These are phyloP conservation scores for Cotesia congregata DNA, from an alignment of 2,888 invertebrate genomes.

Conservation along the genomic window DNA sequence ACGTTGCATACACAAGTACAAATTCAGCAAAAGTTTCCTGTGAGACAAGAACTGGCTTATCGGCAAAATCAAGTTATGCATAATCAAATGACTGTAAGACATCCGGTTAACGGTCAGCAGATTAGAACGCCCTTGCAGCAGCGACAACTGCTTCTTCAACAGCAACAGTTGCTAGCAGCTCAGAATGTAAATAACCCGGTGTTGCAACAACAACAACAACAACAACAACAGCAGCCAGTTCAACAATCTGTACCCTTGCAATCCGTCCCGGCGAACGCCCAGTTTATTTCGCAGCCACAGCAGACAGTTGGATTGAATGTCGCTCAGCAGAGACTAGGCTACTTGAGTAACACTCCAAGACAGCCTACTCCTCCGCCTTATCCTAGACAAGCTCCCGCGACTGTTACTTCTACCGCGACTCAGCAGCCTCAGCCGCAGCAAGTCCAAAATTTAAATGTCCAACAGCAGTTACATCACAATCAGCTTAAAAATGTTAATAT, in stretches of 20 bases:
- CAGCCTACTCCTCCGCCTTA: conserved; percentile 70
- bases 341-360: conserved; percentile 60
- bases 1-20: conserved; percentile 64
- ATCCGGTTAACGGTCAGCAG: conserved; percentile 66
- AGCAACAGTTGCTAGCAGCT: conserved; percentile 56
- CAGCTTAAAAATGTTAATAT: conserved; percentile 65
- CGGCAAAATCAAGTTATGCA: conserved; percentile 58
- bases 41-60: conserved; percentile 63
- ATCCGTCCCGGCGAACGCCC: conserved; percentile 44
- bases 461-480: conserved; percentile 68
- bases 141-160: conserved; percentile 52
- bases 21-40: conserved; percentile 66
- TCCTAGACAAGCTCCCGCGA: conserved; percentile 61
- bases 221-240: conserved; percentile 47
- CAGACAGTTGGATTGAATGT: conserved; percentile 55
- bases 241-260: conserved; percentile 51
- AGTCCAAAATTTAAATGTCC: conserved; percentile 61
- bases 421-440: conserved; percentile 51
- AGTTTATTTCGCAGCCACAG: conserved; percentile 42
- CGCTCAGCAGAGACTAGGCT: conserved; percentile 64
- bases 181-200: conserved; percentile 48
- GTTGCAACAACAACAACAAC: conserved; percentile 44
- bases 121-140: conserved; percentile 59
- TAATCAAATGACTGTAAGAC: conserved; percentile 61
- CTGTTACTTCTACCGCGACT: conserved; percentile 13